A percentile compares a stretch with the other conserved stretches of the same genome.
These are phyloP conservation scores for Myotis pilosus DNA, from an alignment of 2,797 vertebrate species.

Conservation along the genomic window DNA sequence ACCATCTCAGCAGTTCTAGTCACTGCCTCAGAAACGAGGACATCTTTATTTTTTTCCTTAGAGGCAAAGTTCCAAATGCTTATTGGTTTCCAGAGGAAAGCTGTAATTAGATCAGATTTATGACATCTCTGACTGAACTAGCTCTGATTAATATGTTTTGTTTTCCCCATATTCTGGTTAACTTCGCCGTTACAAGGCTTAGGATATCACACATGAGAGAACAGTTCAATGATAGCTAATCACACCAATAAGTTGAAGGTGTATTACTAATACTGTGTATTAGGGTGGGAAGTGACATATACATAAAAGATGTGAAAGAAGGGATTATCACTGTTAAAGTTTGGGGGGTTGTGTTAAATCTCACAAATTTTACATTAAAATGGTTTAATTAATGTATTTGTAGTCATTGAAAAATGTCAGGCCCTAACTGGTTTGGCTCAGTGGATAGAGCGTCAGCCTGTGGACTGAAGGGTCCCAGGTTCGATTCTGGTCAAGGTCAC, in stretches of 20 bases:
- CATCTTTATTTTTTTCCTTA: neutral
- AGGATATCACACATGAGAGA: neutral
- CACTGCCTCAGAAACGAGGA: neutral
- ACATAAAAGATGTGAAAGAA: neutral
- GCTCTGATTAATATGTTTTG: neutral
- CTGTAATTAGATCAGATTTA: neutral
- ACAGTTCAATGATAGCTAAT: slow-evolving; percentile 1
- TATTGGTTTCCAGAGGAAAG: neutral
- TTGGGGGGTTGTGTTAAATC: neutral
- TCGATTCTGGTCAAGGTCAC: no score
- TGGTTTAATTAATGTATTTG: neutral
- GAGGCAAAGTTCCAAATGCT: neutral
- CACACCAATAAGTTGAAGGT: neutral
- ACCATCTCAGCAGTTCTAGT: neutral
- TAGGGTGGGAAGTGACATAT: neutral
- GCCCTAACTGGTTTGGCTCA: no score
- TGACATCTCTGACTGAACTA: neutral
- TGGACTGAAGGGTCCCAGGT: no score
- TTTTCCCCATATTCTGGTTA: slow-evolving; percentile 31
- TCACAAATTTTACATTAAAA: slow-evolving; percentile 36
- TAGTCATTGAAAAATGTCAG: neutral
- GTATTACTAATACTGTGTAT: neutral
- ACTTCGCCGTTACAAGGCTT: neutral
- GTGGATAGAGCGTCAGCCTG: no score
- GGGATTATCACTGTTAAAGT: neutral